Evolutionary conservation across 1,140 invertebrate genomes (phyloP).

Genomic region (Chrysomallon squamiferum): DNA sequence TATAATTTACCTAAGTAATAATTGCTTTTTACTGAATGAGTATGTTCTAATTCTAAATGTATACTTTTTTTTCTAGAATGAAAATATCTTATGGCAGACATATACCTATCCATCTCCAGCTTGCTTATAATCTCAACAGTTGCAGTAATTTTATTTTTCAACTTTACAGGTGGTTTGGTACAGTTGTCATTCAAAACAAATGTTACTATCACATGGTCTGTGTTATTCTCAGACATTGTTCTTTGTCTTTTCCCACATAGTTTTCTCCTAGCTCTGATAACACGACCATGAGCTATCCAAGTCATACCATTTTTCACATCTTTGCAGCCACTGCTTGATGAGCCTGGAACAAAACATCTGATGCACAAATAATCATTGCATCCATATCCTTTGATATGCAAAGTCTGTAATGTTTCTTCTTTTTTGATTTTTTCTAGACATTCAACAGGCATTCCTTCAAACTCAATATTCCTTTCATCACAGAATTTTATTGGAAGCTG

Average conservation of each 20-base stretch:
- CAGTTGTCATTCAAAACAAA: background rate
- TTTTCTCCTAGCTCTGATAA: background rate
- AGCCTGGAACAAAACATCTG: constrained; percentile 4
- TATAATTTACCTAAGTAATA: too few relatives aligned
- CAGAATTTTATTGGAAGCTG: constrained; percentile 34
- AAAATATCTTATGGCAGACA: too few relatives aligned
- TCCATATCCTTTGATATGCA: too few relatives aligned
- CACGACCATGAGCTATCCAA: background rate
- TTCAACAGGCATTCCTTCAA: constrained; percentile 15
- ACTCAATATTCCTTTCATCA: constrained; percentile 26
- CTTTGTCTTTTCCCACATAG: too few relatives aligned
- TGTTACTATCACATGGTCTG: background rate
- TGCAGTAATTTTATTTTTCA: background rate
- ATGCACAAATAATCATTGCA: constrained; percentile 1
- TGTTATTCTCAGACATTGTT: too few relatives aligned
- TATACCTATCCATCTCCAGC: constrained; percentile 15
- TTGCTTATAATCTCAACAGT: constrained; percentile 7
- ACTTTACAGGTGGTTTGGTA: background rate
- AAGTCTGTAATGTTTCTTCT: too few relatives aligned
- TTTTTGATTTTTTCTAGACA: background rate
- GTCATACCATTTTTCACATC: constrained; percentile 2
- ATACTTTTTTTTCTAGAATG: background rate
- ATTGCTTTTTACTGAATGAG: too few relatives aligned
- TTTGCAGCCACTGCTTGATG: background rate
- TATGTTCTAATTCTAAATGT: too few relatives aligned